Percentiles rank a stretch among this genome's conserved stretches.
Evolutionary conservation across 2,888 invertebrate species (phyloP).

Genomic region (Allacma fusca): DNA sequence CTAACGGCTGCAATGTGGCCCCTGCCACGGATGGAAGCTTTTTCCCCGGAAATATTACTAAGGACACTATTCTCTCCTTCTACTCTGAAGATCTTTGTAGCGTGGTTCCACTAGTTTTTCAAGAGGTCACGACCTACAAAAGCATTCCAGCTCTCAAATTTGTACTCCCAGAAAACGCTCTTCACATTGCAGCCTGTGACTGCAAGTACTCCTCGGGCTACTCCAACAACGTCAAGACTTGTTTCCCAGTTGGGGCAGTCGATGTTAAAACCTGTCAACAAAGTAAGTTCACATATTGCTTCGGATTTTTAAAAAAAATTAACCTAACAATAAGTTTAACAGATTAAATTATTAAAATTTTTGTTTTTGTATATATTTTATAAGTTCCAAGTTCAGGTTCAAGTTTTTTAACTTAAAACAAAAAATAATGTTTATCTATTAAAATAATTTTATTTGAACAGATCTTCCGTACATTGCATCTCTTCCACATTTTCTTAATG

Average conservation of each 20-base stretch:
- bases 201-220: not conserved
- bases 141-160: constrained; percentile 2
- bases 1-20: no score
- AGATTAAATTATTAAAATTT: no score
- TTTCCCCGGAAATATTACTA: not conserved
- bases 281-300: not conserved
- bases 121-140: not conserved
- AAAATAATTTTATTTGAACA: no score
- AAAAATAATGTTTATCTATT: not conserved
- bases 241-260: not conserved
- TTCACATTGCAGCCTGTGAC: not conserved
- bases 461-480: not conserved
- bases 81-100: not conserved
- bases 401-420: not conserved
- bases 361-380: no score
- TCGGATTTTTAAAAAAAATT: not conserved
- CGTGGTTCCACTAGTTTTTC: not conserved
- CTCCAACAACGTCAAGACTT: not conserved
- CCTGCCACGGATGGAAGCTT: no score
- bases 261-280: not conserved
- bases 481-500: not conserved
- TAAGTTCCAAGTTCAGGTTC: no score
- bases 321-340: not conserved
- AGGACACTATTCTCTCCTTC: not conserved
- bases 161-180: not conserved